Evolutionary conservation across 2,888 invertebrate genomes (phyloP), one percentile per base, ranked within the genome.

Genomic region (Caenorhabditis sp.): DNA sequence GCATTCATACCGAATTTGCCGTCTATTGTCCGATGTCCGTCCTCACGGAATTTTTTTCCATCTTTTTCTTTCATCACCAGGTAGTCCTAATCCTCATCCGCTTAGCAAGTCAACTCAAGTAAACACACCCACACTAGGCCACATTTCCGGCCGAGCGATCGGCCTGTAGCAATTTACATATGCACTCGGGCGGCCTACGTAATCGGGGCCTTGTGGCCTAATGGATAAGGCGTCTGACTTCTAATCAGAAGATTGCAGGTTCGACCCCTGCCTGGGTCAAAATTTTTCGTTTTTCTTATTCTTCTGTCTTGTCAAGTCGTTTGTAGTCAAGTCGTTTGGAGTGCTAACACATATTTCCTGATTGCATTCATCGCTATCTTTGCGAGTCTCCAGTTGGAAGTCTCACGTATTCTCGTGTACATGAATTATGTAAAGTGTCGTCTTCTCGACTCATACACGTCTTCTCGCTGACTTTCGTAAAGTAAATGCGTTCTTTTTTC

Each of bases 151-250:
- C n/a, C n/a, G n/a, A n/a, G n/a, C n/a, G n/a, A n/a, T n/a, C 15
- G 15, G n/a, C 30, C 7, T n/a, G 13, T 9, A n/a, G 30, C n/a
- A n/a, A n/a, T 48, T 22, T 30, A 48, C 11, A 13, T 37, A 53
- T 3, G 13, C 45, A n/a, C 22, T 8, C 9, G 3, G 13, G 20
- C 13, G 13, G 15, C 24, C 3, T 2, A n/a, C 20, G 17, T 32
- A n/a, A 48, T 39, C 48, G 72, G 56, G 78, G 78, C 78, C 78
- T 65, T 74, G 83, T 85, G 85, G 85, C 85, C 85, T 85, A 85
- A 82, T 85, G 85, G 85, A 85, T 85, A 85, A 85, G 85, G 85
- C 85, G 85, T 85, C 85, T 85, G 85, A 85, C 85, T 85, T 85
- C 85, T 85, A 85, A 85, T 84, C 84, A 84, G 84, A 84, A 84